Base-by-base conservation (phyloP, 2,888 invertebrate species). In the Drosophila mimetica region DNA sequence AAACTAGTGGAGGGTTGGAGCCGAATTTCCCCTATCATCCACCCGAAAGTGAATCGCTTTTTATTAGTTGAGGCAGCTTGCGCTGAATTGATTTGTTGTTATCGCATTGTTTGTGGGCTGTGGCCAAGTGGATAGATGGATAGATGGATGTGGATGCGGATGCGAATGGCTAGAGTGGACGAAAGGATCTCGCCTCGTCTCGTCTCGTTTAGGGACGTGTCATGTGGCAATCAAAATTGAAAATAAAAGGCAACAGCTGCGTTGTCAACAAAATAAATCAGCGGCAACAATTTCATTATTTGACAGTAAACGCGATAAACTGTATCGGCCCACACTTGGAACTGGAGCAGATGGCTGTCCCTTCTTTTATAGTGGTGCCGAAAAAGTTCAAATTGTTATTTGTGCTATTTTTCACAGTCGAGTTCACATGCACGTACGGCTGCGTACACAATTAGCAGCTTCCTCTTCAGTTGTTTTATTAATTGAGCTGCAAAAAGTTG, bases 281-380 rank as follows among this genome's bases (percentile, higher is more conserved):
- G 87, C 80, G 61, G 74, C 85, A 85, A 63, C 87, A 85, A 85
- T 85, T 85, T 85, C 87, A 87, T 85, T 85, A 85, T 87, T 85
- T 86, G 85, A 82, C 85, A 85, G 83, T 85, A 85, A 85, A 85
- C 86, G 85, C 85, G 87, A 86, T 85, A 87, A 85, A 85, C 87
- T 87, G 83, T 85, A 66, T 74, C 70, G 53, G 39, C 42, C 41
- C 32, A 20, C 63, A 42, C 61, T 50, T 36, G 36, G 41, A 63
- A 4, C 63, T 22, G 36, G 41, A 63, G 6, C 63, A 64, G 63
- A 51, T 64, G 63, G 20, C 18, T 25, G 41, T 34, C 42, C 42
- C 36, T 42, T 50, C 28, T 30, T 41, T 46, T 51, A 46, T 70
- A 42, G 50, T 70, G 25, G 14, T 25, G 18, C 13, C 20, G 34